Percentiles rank a stretch among this genome's conserved stretches.
phyloP scores from a whole-genome alignment of 2,888 invertebrate genomes.

The Macroteleia sp. region DNA sequence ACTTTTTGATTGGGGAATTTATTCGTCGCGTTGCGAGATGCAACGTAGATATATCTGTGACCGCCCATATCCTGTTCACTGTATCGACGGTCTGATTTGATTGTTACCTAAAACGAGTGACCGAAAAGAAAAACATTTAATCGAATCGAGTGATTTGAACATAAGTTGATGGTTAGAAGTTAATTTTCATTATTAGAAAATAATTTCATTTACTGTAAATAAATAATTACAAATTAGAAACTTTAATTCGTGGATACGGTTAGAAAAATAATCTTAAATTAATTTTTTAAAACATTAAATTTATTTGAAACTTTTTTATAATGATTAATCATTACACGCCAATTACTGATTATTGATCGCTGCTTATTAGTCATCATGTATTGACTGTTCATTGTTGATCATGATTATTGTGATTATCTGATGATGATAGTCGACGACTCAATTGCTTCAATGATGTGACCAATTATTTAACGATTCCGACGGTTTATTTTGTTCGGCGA shows the following conservation, averaged over 20 bases:
- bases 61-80: slow-evolving; percentile 41
- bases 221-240: too few species aligned
- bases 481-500: slow-evolving; percentile 19
- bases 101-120: slow-evolving; percentile 18
- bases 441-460: not conserved
- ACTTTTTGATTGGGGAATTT: not conserved
- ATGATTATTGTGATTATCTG: not conserved
- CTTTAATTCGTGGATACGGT: too few species aligned
- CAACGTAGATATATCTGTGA: slow-evolving; percentile 21
- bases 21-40: slow-evolving; percentile 9
- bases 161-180: too few species aligned
- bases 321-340: too few species aligned
- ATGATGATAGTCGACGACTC: not conserved
- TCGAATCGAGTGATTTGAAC: too few species aligned
- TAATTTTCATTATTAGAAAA: too few species aligned
- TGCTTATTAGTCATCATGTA: not conserved
- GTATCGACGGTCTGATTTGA: slow-evolving; percentile 33
- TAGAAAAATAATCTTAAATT: too few species aligned
- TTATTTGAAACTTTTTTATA: too few species aligned
- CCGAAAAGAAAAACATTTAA: too few species aligned
- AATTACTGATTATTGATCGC: not conserved
- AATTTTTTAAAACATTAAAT: too few species aligned
- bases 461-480: slow-evolving; percentile 15
- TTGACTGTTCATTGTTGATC: not conserved
- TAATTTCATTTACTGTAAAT: too few species aligned